Percentiles rank a stretch among this genome's conserved stretches.
Conservation (phyloP, 2,797 vertebrate genomes). For the Poliocrania exsul region DNA sequence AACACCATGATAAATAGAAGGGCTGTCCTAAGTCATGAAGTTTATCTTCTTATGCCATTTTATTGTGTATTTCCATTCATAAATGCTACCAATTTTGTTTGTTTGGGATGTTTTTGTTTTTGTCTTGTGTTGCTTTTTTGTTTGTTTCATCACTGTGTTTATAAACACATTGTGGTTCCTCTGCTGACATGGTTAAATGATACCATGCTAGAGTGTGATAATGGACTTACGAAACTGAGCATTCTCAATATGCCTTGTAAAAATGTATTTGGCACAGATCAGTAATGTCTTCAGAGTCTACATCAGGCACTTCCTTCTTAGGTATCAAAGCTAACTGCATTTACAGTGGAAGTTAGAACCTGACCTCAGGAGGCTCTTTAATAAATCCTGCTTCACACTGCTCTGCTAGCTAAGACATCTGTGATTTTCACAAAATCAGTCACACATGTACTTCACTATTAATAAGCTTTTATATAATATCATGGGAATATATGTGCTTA, state of each 20-base stretch:
- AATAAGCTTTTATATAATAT: neutral
- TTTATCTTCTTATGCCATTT: neutral
- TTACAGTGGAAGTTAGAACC: neutral
- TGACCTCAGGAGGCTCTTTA: neutral
- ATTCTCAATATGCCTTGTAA: neutral
- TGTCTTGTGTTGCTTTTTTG: neutral
- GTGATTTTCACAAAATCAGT: neutral
- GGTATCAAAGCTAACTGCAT: neutral
- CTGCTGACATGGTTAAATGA: neutral
- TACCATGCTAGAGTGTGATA: neutral
- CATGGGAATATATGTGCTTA: neutral
- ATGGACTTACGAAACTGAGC: neutral
- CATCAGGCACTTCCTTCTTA: neutral
- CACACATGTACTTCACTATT: neutral
- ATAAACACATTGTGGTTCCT: neutral
- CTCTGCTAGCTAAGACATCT: neutral
- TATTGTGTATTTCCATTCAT: neutral
- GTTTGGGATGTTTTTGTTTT: too few species aligned
- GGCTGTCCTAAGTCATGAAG: neutral
- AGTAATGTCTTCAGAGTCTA: neutral
- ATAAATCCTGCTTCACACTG: neutral
- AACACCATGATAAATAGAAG: neutral
- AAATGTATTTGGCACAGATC: conserved; percentile 11
- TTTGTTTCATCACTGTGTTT: neutral
- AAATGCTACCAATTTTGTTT: neutral